Base-by-base conservation (phyloP, 2,113 vertebrate species). In the Hydrolagus affinis region DNA sequence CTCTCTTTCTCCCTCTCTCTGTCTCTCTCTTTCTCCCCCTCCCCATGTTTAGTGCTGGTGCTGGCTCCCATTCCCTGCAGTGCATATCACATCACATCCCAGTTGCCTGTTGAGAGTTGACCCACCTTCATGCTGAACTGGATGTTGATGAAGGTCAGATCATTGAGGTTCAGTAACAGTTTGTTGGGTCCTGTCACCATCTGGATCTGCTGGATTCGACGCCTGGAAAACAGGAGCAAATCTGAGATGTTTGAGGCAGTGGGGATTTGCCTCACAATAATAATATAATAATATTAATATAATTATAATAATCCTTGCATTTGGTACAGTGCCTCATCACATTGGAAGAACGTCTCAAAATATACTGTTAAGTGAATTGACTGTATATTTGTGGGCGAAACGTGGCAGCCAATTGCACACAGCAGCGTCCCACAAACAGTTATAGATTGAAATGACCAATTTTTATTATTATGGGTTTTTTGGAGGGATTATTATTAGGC, bases 61-160 rank as follows among this genome's bases (percentile, higher is more conserved):
- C 2, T 8, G 2, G 8, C 23, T 83, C 8, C 64, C 23, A 28
- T 30, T 78, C 75, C 28, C 11, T 64, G 28, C 25, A 4, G 9
- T 0, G 66, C 6, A 30, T 3, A 15, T 19, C 7, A 28, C 25
- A 64, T 28, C 8, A 21, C 75, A 59, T 0, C 12, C 9, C 8
- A 21, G 28, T 1, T 1, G 11, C 7, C 0, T 3, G 0, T 6
- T 62, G 12, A 8, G 1, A 19, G 59, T 28, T 1, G 56, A 57
- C 88, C 89, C 91, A 94, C 95, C 90, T 94, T 96, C 89, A 90
- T 96, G 64, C 94, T 95, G 70, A 96, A 90, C 70, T 97, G 94
- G 11, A 95, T 94, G 86, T 95, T 95, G 83, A 98, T 95, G 88
- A 98, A 97, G 8, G 95, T 89, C 0, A 98, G 93, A 88, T 98